phyloP scores from a whole-genome alignment of 2,113 vertebrate species.

The Asarcornis scutulata region DNA sequence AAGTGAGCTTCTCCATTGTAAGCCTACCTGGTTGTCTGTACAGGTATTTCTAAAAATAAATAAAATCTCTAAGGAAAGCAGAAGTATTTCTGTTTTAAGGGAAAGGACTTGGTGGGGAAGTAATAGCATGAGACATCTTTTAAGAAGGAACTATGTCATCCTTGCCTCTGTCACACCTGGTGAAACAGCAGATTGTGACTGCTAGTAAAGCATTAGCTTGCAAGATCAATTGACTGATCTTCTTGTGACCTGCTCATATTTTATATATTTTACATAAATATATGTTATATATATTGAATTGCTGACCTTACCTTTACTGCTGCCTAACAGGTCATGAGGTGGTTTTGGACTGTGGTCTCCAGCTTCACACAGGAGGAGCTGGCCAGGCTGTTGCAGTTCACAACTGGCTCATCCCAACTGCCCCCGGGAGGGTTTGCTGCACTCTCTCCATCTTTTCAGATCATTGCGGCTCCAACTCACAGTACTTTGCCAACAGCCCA shows the following conservation, averaged over 20 bases:
- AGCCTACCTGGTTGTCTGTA: not conserved
- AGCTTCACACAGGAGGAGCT: conserved; percentile 98
- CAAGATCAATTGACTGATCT: not conserved
- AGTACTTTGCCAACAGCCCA: conserved; percentile 97
- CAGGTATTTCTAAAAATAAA: conserved; percentile 3
- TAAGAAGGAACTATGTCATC: not conserved
- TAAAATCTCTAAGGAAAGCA: not conserved
- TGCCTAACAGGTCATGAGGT: conserved; percentile 92
- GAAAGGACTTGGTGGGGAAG: not conserved
- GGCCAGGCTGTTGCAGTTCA: conserved; percentile 96
- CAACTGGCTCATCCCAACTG: conserved; percentile 96
- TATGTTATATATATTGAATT: not conserved
- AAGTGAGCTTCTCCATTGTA: not conserved
- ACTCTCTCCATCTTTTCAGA: conserved; percentile 97
- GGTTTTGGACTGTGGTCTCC: conserved; percentile 99
- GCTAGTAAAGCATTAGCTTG: not conserved
- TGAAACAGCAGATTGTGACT: not conserved
- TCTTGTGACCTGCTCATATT: not conserved
- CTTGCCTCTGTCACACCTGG: not conserved
- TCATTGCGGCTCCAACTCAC: conserved; percentile 95
- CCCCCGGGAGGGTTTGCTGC: conserved; percentile 96
- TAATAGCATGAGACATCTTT: not conserved
- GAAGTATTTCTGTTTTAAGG: not conserved
- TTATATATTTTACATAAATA: not conserved
- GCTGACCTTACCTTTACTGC: not conserved